Percentiles rank a stretch among this genome's conserved stretches.
Conservation (phyloP, 2,113 vertebrate species). For the Misgurnus anguillicaudatus region DNA sequence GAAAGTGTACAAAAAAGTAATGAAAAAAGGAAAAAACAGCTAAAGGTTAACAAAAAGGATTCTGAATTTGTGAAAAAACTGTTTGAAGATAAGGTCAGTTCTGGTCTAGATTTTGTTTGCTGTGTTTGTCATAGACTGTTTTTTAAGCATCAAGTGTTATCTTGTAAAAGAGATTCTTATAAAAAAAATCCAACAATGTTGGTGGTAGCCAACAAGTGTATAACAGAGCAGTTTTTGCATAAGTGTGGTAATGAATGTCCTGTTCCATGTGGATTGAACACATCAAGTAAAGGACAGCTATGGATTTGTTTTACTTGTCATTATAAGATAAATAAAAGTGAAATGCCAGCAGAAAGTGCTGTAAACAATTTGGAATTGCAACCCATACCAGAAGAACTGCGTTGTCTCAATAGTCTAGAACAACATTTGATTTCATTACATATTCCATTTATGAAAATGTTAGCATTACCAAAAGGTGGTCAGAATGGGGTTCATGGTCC, state of each 20-base stretch:
- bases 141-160: slow-evolving; percentile 21
- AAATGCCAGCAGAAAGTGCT: slow-evolving; percentile 12
- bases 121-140: slow-evolving; percentile 1
- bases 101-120: neutral
- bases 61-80: neutral
- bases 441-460: slow-evolving; percentile 41
- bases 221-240: slow-evolving; percentile 28
- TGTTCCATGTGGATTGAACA: too few relatives aligned
- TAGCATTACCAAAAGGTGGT: slow-evolving; percentile 12
- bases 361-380: slow-evolving; percentile 26
- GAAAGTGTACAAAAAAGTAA: neutral
- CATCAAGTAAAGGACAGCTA: too few relatives aligned
- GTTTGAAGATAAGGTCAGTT: slow-evolving; percentile 4
- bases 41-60: neutral
- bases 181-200: neutral
- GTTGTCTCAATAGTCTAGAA: slow-evolving; percentile 22
- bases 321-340: neutral
- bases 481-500: slow-evolving; percentile 41
- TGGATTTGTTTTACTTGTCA: too few relatives aligned
- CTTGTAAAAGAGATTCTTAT: neutral
- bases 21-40: neutral
- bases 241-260: neutral
- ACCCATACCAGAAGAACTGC: slow-evolving; percentile 12
- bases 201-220: neutral
- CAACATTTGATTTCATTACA: slow-evolving; percentile 27